These are phyloP conservation scores for Ptilonorhynchus violaceus DNA, from an alignment of 2,113 vertebrate genomes.

Conservation along the genomic window DNA sequence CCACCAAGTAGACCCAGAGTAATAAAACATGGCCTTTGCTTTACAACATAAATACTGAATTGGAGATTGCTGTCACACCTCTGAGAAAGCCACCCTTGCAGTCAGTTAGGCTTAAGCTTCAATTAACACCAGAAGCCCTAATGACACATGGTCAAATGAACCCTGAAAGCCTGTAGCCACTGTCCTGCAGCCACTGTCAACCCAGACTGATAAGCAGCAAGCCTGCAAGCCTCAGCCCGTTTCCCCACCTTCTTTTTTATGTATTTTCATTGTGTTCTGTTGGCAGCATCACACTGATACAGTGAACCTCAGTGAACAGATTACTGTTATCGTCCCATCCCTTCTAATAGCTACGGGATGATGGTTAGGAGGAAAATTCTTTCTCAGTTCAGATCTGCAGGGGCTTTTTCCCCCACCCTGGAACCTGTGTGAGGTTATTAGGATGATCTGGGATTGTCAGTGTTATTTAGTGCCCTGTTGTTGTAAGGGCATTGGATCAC, in stretches of 20 bases:
- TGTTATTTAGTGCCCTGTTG: background rate
- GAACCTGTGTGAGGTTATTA: background rate
- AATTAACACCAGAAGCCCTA: background rate
- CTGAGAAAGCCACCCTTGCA: background rate
- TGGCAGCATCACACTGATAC: background rate
- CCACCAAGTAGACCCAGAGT: slow-evolving; percentile 60
- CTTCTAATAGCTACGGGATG: background rate
- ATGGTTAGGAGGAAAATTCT: background rate
- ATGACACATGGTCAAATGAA: background rate
- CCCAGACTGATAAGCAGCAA: background rate
- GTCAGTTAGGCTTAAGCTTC: background rate
- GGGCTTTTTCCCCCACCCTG: background rate
- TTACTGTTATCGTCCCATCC: background rate
- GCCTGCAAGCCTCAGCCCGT: background rate
- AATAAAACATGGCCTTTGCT: background rate
- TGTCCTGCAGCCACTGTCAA: background rate
- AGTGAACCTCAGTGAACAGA: background rate
- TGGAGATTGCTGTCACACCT: background rate
- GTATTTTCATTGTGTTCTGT: background rate
- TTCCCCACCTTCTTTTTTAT: background rate
- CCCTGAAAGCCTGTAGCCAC: background rate
- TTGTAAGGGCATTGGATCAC: background rate
- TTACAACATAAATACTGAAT: background rate
- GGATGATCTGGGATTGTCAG: background rate
- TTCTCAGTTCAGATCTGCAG: background rate